A percentile compares a stretch with the other conserved stretches of the same genome.
Conservation (phyloP, 2,888 invertebrate species). For the Zelleria hepariella region DNA sequence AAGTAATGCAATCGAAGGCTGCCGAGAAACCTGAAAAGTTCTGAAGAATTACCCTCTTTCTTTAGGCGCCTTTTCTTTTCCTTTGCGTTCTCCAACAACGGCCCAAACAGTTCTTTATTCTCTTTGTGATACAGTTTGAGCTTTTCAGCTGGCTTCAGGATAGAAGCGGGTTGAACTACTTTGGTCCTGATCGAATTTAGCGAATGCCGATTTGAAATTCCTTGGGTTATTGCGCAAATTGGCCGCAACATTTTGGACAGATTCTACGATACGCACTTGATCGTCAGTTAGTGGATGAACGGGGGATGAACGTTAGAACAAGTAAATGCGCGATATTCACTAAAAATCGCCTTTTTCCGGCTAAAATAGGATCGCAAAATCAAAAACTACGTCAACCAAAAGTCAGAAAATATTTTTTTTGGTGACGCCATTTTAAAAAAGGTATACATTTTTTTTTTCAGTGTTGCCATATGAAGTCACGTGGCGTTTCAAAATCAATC, state of each 20-base stretch:
- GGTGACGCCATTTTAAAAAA: not conserved
- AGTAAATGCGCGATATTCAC: not conserved
- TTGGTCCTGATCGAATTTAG: slow-evolving; percentile 53
- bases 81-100: slow-evolving; percentile 58
- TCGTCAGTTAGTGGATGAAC: not conserved
- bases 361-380: not conserved
- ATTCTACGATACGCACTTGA: not conserved
- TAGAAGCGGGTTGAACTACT: slow-evolving; percentile 50
- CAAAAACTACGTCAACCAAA: not conserved
- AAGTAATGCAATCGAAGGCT: slow-evolving; percentile 25
- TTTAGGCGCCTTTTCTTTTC: slow-evolving; percentile 48
- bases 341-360: not conserved
- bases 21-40: slow-evolving; percentile 9
- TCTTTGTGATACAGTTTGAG: slow-evolving; percentile 62
- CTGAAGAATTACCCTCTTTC: slow-evolving; percentile 45
- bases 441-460: not conserved
- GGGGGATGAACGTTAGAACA: not conserved
- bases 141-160: slow-evolving; percentile 56
- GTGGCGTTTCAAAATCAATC: not conserved
- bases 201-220: slow-evolving; percentile 32
- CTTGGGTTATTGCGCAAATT: slow-evolving; percentile 36
- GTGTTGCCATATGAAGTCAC: too few relatives aligned
- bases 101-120: slow-evolving; percentile 63
- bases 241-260: slow-evolving; percentile 42
- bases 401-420: not conserved